phyloP scores from a whole-genome alignment of 2,888 invertebrate genomes.

The Geotrupes spiniger region DNA sequence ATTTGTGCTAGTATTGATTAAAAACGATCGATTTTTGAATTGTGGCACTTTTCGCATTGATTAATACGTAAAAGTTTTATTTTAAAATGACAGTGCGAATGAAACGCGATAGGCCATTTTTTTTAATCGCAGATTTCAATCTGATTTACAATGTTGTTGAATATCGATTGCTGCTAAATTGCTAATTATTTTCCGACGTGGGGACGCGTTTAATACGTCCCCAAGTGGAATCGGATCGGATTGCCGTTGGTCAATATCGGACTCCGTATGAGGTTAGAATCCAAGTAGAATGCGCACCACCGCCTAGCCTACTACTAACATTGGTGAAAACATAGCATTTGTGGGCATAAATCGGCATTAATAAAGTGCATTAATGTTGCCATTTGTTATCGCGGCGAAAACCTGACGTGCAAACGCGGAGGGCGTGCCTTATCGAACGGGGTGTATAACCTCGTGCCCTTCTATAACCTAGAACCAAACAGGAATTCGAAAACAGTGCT shows the following conservation, averaged over 20 bases:
- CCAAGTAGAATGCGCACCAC: conserved; percentile 21
- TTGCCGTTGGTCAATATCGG: conserved; percentile 10
- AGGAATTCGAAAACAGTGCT: conserved; percentile 30
- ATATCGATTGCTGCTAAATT: too few relatives aligned
- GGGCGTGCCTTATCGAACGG: conserved; percentile 43
- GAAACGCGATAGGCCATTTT: too few relatives aligned
- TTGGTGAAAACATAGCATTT: conserved; percentile 23
- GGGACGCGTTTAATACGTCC: too few relatives aligned
- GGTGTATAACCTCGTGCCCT: conserved; percentile 47
- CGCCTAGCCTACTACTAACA: conserved; percentile 20
- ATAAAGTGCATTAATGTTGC: conserved; percentile 9
- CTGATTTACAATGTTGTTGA: too few relatives aligned
- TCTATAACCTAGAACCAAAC: conserved; percentile 43
- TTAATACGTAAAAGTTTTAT: too few relatives aligned
- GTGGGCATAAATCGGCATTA: conserved; percentile 11
- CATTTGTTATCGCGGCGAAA: not conserved
- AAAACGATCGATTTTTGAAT: too few relatives aligned
- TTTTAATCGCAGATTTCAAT: too few relatives aligned
- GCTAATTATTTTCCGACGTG: too few relatives aligned
- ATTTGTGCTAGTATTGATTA: too few relatives aligned
- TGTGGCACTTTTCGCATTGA: too few relatives aligned
- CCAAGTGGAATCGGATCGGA: conserved; percentile 14
- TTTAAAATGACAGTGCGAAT: too few relatives aligned
- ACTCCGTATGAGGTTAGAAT: conserved; percentile 15
- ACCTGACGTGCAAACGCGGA: conserved; percentile 14